phyloP scores from a whole-genome alignment of 2,888 invertebrate genomes.

The Drosophila conformis region DNA sequence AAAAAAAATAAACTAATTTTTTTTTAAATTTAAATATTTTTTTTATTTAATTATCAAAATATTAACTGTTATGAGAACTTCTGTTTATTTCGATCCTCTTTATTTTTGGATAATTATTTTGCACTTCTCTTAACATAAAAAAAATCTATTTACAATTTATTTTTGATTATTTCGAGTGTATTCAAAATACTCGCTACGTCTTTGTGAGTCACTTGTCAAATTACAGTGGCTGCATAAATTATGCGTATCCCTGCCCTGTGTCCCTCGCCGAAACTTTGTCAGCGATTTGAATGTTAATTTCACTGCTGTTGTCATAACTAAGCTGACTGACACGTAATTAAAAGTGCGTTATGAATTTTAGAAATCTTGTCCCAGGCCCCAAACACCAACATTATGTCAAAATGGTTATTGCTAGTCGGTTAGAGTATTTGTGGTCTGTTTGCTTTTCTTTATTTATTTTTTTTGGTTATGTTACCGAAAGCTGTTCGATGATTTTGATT shows the following conservation, averaged over 20 bases:
- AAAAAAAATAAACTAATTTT: neutral
- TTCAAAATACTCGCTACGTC: neutral
- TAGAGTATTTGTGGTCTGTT: neutral
- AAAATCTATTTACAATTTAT: neutral
- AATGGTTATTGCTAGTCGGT: slow-evolving; percentile 8
- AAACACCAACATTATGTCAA: slow-evolving; percentile 39
- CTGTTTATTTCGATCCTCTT: neutral
- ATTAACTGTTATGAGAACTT: neutral
- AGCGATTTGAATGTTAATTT: slow-evolving; percentile 60
- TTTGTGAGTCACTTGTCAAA: slow-evolving; percentile 36
- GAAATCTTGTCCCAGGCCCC: slow-evolving; percentile 16
- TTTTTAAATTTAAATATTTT: neutral
- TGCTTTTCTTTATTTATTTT: neutral
- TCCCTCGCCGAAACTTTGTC: slow-evolving; percentile 17
- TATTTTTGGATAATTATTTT: neutral
- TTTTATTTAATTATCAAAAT: neutral
- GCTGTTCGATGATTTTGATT: slow-evolving; percentile 41
- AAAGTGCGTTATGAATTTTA: slow-evolving; percentile 52
- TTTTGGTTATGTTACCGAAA: slow-evolving; percentile 7
- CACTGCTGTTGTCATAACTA: slow-evolving; percentile 44
- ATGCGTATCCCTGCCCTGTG: slow-evolving; percentile 29
- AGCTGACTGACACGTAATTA: slow-evolving; percentile 74
- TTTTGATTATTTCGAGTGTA: slow-evolving; percentile 8
- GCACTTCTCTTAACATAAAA: neutral
- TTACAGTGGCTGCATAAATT: slow-evolving; percentile 60